Evolutionary conservation across 2,888 invertebrate genomes (phyloP).

Genomic region (Parnassius glacialis): DNA sequence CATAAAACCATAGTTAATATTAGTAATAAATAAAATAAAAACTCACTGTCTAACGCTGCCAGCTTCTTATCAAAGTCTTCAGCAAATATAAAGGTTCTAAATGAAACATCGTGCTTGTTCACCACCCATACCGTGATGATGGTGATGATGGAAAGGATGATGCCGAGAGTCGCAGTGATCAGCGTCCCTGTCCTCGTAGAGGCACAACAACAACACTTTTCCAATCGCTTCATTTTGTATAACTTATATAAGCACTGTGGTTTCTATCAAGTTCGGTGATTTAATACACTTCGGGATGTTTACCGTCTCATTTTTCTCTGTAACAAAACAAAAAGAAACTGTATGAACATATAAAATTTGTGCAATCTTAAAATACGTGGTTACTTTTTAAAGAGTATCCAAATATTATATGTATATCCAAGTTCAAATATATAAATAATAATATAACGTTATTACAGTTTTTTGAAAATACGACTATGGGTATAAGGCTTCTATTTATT

Average conservation of each 20-base stretch:
- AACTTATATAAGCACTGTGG: slow-evolving; percentile 13
- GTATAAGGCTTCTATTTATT: too few species aligned
- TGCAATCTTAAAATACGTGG: too few species aligned
- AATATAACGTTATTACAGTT: too few species aligned
- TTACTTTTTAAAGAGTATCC: too few species aligned
- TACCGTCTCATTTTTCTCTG: slow-evolving; percentile 38
- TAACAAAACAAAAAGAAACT: slow-evolving; percentile 25
- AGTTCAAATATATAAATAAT: too few species aligned
- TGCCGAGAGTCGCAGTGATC: slow-evolving; percentile 86
- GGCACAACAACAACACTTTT: slow-evolving; percentile 86
- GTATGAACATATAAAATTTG: too few species aligned
- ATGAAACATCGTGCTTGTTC: slow-evolving; percentile 81
- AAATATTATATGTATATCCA: too few species aligned
- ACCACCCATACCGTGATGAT: slow-evolving; percentile 85
- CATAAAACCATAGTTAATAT: background rate
- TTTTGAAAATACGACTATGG: too few species aligned
- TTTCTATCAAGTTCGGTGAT: slow-evolving; percentile 4
- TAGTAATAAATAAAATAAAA: slow-evolving; percentile 14
- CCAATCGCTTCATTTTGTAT: slow-evolving; percentile 75
- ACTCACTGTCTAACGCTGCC: slow-evolving; percentile 83
- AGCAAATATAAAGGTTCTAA: slow-evolving; percentile 89
- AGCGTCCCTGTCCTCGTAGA: slow-evolving; percentile 88
- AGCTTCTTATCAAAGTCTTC: slow-evolving; percentile 76
- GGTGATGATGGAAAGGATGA: slow-evolving; percentile 86
- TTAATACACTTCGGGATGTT: slow-evolving; percentile 9